A percentile compares a stretch with the other conserved stretches of the same genome.
Evolutionary conservation across 2,113 vertebrate species (phyloP).

Genomic region (Lycocorax pyrrhopterus): DNA sequence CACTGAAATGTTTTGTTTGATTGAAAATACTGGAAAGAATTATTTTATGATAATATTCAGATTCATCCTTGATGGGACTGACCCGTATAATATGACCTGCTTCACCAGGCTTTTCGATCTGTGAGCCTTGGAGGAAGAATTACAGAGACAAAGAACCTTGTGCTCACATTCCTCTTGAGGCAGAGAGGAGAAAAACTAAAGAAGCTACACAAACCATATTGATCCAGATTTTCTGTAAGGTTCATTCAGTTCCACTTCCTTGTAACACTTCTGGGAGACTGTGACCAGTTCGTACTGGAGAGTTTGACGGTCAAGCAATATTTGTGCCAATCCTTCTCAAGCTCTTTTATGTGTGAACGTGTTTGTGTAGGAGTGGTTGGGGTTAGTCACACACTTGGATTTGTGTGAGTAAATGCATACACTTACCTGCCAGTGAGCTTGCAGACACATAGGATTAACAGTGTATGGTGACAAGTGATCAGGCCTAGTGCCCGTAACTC

Average conservation of each 20-base stretch:
- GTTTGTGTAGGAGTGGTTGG: neutral
- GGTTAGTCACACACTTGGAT: neutral
- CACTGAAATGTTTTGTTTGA: neutral
- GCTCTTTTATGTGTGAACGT: rapidly evolving
- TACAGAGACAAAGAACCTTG: neutral
- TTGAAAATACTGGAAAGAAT: constrained; percentile 43
- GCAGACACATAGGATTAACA: neutral
- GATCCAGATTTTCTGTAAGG: neutral
- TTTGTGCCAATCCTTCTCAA: neutral
- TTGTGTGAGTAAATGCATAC: neutral
- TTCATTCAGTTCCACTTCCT: neutral
- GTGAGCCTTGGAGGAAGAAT: neutral
- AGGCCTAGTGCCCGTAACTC: neutral
- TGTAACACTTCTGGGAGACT: neutral
- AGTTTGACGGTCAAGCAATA: neutral
- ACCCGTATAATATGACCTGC: neutral
- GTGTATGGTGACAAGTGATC: neutral
- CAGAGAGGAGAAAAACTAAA: neutral
- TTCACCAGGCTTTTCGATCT: neutral
- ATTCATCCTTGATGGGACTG: constrained; percentile 39
- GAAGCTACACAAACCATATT: neutral
- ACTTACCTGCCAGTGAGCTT: neutral
- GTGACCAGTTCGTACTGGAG: neutral
- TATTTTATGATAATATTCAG: neutral
- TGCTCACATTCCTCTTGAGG: neutral